These are phyloP conservation scores for Troides oblongomaculatus DNA, from an alignment of 2,888 invertebrate genomes.

Conservation along the genomic window DNA sequence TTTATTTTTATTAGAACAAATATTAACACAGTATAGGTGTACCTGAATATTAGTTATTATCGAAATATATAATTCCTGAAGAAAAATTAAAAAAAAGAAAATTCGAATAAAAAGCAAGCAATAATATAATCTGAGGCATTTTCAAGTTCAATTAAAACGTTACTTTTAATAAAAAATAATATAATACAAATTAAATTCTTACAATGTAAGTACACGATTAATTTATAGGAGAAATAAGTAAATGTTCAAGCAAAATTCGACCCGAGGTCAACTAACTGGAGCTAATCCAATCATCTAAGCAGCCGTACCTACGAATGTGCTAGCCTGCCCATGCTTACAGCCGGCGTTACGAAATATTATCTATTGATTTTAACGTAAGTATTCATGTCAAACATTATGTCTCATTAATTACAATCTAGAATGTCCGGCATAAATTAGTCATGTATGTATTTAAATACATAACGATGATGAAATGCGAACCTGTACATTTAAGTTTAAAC, in stretches of 20 bases:
- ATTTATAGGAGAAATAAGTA: constrained; percentile 13
- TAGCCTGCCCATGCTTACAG: constrained; percentile 7
- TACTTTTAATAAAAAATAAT: not conserved
- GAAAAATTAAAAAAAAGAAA: no score
- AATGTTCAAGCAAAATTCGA: constrained; percentile 19
- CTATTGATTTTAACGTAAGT: constrained; percentile 27
- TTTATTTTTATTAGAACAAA: not conserved
- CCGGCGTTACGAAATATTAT: constrained; percentile 25
- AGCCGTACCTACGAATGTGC: constrained; percentile 2
- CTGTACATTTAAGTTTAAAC: constrained; percentile 10
- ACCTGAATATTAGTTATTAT: no score
- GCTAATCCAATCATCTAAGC: constrained; percentile 20
- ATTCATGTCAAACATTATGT: constrained; percentile 26
- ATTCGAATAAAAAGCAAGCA: no score
- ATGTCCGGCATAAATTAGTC: constrained; percentile 26
- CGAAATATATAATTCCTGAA: no score
- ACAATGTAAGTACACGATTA: constrained; percentile 25
- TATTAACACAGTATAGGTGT: not conserved
- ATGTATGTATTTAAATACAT: constrained; percentile 16
- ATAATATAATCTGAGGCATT: no score
- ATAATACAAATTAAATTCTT: not conserved
- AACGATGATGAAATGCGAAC: constrained; percentile 16
- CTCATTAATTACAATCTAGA: constrained; percentile 28
- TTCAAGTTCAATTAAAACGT: no score
- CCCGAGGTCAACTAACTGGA: constrained; percentile 25